Conservation (phyloP, 2,113 vertebrate genomes). For the Cricetomys ansorgei region DNA sequence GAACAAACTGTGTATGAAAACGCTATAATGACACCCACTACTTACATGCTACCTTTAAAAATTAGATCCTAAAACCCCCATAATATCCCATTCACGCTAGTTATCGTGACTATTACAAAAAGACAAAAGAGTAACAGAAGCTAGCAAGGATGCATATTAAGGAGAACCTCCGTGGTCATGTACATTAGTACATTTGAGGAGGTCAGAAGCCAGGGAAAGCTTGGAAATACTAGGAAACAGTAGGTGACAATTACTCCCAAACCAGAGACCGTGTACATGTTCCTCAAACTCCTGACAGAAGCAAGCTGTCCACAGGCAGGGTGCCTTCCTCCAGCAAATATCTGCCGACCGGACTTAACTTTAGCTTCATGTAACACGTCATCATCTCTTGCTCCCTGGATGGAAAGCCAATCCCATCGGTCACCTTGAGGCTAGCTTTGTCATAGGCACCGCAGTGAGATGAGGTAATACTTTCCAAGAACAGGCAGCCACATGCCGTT, state of each 20-base stretch:
- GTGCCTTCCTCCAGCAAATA: background rate
- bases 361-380: conserved; percentile 39
- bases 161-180: background rate
- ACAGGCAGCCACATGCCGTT: conserved; percentile 38
- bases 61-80: background rate
- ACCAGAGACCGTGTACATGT: background rate
- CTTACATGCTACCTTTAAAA: background rate
- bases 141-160: background rate
- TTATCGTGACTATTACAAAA: background rate
- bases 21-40: background rate
- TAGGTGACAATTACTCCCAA: background rate
- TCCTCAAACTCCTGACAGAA: background rate
- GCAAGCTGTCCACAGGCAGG: conserved; percentile 14
- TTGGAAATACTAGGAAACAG: background rate
- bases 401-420: conserved; percentile 25
- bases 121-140: background rate
- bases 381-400: conserved; percentile 46
- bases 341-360: conserved; percentile 41
- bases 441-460: conserved; percentile 11
- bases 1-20: background rate
- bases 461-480: conserved; percentile 63
- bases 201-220: conserved; percentile 8
- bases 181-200: background rate
- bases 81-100: background rate
- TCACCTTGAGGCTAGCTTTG: conserved; percentile 46